Conservation (phyloP, 2,113 vertebrate genomes). For the Polypterus bichir region DNA sequence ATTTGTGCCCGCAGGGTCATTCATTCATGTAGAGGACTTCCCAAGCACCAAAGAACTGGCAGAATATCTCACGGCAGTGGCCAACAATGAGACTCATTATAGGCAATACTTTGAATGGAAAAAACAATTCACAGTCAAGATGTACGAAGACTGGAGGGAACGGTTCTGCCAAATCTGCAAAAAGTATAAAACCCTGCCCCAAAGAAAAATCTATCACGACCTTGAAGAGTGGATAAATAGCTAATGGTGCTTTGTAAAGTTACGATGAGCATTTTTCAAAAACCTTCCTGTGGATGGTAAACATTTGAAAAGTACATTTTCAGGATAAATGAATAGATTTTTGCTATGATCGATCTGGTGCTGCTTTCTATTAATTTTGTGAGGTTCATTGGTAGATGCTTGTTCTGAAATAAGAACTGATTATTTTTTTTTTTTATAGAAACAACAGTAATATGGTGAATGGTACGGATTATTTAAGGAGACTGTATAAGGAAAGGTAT, state of each 20-base stretch:
- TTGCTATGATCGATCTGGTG: no score
- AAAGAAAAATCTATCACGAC: slow-evolving; percentile 41
- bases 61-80: slow-evolving; percentile 45
- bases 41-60: slow-evolving; percentile 50
- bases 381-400: no score
- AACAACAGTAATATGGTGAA: no score
- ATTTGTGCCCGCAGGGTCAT: slow-evolving; percentile 58
- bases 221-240: slow-evolving; percentile 49
- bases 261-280: no score
- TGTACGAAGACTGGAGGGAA: slow-evolving; percentile 59
- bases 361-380: no score
- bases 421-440: no score
- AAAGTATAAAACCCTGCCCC: slow-evolving; percentile 37
- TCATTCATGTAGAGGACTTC: slow-evolving; percentile 78
- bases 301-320: no score
- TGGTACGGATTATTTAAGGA: no score
- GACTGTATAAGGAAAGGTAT: no score
- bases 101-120: slow-evolving; percentile 60
- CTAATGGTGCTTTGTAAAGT: background rate
- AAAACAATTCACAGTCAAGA: slow-evolving; percentile 39
- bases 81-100: slow-evolving; percentile 48
- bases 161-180: slow-evolving; percentile 69
- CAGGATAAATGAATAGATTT: no score
- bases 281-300: no score
- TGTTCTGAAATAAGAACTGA: no score